Evolutionary conservation across 1,140 invertebrate genomes (phyloP), one percentile per base, ranked within the genome.

Genomic region (Danaus plexippus): DNA sequence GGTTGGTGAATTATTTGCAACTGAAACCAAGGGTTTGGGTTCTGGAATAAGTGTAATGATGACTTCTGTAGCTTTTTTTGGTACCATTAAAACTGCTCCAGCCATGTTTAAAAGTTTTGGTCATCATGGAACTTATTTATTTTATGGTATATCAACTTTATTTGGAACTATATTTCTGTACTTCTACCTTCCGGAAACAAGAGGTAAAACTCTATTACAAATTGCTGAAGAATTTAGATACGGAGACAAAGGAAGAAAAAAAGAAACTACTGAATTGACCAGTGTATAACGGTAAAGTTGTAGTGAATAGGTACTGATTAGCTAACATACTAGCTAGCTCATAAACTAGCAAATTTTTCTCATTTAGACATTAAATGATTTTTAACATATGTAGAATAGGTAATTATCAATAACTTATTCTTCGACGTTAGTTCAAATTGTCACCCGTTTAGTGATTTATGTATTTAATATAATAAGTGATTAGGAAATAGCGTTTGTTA

Each of bases 151-250:
- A 6, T 85, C 91, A 32, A 89, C 91, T 18, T 73, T 89, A 15
- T 53, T 89, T 18, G 91, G 91, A 13, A 85, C 90, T 4, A 67
- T 92, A 53, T 89, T 92, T 60, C 77, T 92, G 43, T 89, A 85
- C 43, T 85, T 91, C 49, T 89, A 87, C 52, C 76, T 94, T 22
- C 92, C 92, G 2, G 92, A 94, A 82, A 94, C 92, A 0, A 92
- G 90, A 72, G 90, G 91, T 9, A 90, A 89, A 67, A 90, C 88
- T 11, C 77, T 93, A 46, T 87, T 93, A 53, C 90, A 94, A 78
- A 91, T 93, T 43, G 88, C 88, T 55, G 85, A 88, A 60, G 61
- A 79, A 61, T 87, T 85, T 63, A 78, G 79, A 57, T 64, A 73
- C 22, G 61, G 70, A 9, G 73, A 75, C 47, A 75, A 74, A 56